Conservation (phyloP, 2,888 invertebrate species). For the Laspeyria flexula region DNA sequence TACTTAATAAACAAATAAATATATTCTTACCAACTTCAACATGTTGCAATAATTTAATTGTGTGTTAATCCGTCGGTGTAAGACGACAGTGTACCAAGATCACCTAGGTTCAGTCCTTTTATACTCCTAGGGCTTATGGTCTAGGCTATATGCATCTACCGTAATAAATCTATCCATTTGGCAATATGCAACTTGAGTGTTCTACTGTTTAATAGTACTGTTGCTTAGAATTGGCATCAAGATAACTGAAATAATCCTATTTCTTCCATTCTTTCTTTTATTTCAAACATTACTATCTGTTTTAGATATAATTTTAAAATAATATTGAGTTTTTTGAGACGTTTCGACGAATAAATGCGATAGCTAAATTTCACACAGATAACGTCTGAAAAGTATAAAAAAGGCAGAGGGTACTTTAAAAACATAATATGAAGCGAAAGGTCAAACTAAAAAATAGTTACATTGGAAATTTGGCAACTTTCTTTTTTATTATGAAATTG, state of each 20-base stretch:
- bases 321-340: no score
- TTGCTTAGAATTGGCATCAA: background rate
- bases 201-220: conserved; percentile 25
- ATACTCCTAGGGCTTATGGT: conserved; percentile 64
- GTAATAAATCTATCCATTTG: conserved; percentile 74
- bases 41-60: conserved; percentile 52
- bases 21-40: conserved; percentile 67
- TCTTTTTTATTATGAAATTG: no score
- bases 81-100: conserved; percentile 60
- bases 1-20: background rate
- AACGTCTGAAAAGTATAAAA: no score
- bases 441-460: no score
- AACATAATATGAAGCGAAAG: no score
- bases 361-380: no score
- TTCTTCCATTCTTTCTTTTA: no score
- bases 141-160: conserved; percentile 62
- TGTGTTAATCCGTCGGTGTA: conserved; percentile 50
- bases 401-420: no score
- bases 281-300: no score
- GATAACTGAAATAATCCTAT: background rate
- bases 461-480: no score
- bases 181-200: conserved; percentile 67
- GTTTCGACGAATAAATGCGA: no score
- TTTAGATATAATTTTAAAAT: no score
- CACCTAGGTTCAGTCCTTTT: conserved; percentile 70